Evolutionary conservation across 2,888 invertebrate genomes (phyloP).

Genomic region (Melanotus villosus): DNA sequence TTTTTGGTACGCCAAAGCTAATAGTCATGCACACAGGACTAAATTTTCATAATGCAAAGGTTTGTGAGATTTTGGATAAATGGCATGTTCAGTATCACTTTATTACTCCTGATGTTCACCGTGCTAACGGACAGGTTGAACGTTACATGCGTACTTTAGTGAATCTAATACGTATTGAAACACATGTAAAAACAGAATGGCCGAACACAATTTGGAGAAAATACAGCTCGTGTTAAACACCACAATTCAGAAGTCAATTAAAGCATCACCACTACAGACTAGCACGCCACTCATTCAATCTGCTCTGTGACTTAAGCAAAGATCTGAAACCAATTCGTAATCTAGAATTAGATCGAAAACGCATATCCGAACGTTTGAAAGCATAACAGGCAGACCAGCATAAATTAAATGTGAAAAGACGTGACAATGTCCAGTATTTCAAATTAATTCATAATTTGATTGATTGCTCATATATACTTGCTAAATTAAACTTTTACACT

Average conservation of each 20-base stretch:
- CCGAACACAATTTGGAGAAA: constrained; percentile 34
- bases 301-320: constrained; percentile 39
- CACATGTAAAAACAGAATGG: constrained; percentile 17
- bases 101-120: constrained; percentile 46
- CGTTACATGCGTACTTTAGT: constrained; percentile 46
- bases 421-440: constrained; percentile 39
- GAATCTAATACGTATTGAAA: constrained; percentile 28
- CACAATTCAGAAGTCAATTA: constrained; percentile 50
- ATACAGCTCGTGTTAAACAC: constrained; percentile 37
- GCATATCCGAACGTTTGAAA: constrained; percentile 14
- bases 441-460: too few species aligned
- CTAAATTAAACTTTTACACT: too few species aligned
- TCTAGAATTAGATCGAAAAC: constrained; percentile 39
- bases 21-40: constrained; percentile 36
- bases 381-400: background rate
- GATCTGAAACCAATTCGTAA: constrained; percentile 46
- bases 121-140: constrained; percentile 50
- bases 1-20: constrained; percentile 49
- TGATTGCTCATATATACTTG: too few species aligned
- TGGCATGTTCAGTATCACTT: constrained; percentile 43
- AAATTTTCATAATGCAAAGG: constrained; percentile 36
- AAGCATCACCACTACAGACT: constrained; percentile 47
- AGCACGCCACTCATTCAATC: constrained; percentile 50
- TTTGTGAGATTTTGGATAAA: constrained; percentile 33
- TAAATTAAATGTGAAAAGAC: constrained; percentile 39